A percentile compares a stretch with the other conserved stretches of the same genome.
Conservation (phyloP, 2,888 invertebrate species). For the Hydrotaea cyrtoneurina region DNA sequence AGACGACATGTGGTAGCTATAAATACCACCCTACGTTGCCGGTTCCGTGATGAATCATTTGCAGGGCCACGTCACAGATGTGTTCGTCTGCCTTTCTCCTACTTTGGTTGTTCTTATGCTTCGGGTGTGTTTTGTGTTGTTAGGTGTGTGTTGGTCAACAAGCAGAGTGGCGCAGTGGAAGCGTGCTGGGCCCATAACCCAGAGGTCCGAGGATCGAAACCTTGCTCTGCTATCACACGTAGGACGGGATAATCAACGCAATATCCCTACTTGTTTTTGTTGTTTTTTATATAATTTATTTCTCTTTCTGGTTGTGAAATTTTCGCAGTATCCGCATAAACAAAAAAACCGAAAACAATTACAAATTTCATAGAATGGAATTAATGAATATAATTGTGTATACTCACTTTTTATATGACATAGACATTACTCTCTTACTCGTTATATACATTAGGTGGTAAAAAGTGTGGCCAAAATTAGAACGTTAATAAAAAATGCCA, state of each 20-base stretch:
- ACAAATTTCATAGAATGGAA: too few species aligned
- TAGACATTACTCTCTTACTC: too few species aligned
- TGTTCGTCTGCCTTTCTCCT: not conserved
- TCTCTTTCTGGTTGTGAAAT: too few species aligned
- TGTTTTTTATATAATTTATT: too few species aligned
- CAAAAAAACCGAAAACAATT: too few species aligned
- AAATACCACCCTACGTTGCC: not conserved
- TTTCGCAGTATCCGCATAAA: too few species aligned
- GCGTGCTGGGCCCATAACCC: slow-evolving; percentile 90
- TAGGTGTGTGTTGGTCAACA: not conserved
- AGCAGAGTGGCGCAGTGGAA: slow-evolving; percentile 92
- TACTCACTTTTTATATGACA: too few species aligned
- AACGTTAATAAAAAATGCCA: too few species aligned
- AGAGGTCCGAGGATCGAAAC: slow-evolving; percentile 82
- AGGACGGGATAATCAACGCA: slow-evolving; percentile 21
- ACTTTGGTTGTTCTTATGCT: not conserved
- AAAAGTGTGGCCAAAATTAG: too few species aligned
- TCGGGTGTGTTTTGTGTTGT: not conserved
- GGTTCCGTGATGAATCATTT: not conserved
- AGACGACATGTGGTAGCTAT: not conserved
- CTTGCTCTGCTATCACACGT: slow-evolving; percentile 79
- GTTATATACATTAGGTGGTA: too few species aligned
- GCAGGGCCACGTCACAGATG: not conserved
- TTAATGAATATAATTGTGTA: too few species aligned
- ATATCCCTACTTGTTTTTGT: slow-evolving; percentile 4